Evolutionary conservation across 1,140 invertebrate species (phyloP), one percentile per base, ranked within the genome.

Genomic region (Drosophila miranda): DNA sequence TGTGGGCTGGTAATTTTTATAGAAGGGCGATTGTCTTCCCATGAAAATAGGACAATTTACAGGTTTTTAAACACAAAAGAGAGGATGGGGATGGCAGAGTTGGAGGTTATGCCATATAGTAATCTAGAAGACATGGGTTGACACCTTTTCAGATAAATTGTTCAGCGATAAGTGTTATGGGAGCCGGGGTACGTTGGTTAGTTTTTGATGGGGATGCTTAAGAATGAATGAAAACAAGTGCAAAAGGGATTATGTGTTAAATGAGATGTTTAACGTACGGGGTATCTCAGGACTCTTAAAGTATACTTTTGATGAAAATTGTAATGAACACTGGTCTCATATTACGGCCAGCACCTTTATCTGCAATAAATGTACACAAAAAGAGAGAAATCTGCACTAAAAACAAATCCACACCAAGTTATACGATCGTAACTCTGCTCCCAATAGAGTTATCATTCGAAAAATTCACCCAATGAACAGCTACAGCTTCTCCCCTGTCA

Each of bases 131-230:
- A 54, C 58, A 54, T 72, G 68, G 28, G 58, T 54, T 72, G 68
- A 71, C 55, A 71, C 67, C 49, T 71, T 72, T 73, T 48, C n/a
- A 61, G 68, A 54, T 72, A 42, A 81, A 61, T 74, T 56, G 75
- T 45, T 19, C 42, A 41, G 53, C 30, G 41, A 54, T 64, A 55
- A 56, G 45, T 50, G 51, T 28, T 16, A 49, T 16, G 48, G 50
- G 38, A 56, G 30, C 23, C 38, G 34, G 57, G 28, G 56, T 63
- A 62, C 45, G 61, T 53, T 51, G 42, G 11, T 43, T 16, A 26
- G n/a, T 26, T 42, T 38, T 7, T 26, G 28, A 2, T 56, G 34
- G 23, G 53, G 43, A 48, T 48, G 21, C 43, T 11, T 43, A 58
- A 57, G 30, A 50, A 14, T 46, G 14, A 11, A 42, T 26, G 56